A percentile compares a stretch with the other conserved stretches of the same genome.
These are phyloP conservation scores for Microtus ochrogaster DNA, from an alignment of 2,113 vertebrate species.

Conservation along the genomic window DNA sequence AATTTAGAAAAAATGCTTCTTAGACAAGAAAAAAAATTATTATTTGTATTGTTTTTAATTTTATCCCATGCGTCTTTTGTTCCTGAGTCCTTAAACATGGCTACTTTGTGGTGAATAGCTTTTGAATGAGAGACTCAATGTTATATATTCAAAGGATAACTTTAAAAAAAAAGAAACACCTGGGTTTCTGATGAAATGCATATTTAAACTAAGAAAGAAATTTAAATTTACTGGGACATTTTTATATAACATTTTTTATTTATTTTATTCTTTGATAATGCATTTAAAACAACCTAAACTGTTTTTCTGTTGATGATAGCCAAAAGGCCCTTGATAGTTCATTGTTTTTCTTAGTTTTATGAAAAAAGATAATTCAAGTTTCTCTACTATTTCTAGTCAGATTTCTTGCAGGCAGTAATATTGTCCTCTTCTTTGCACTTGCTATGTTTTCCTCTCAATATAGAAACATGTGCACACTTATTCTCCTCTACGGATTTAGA, in stretches of 20 bases:
- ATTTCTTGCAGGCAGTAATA: background rate
- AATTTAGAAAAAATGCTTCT: too few species aligned
- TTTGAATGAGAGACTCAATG: background rate
- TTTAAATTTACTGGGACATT: background rate
- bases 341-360: background rate
- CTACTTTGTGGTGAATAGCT: background rate
- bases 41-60: background rate
- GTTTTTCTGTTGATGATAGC: background rate
- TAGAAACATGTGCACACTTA: background rate
- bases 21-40: too few species aligned
- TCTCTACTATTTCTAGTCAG: background rate
- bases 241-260: background rate
- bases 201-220: background rate
- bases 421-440: background rate
- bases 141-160: background rate
- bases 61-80: background rate
- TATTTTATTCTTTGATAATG: background rate
- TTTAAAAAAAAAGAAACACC: background rate
- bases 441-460: background rate
- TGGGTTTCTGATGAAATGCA: background rate
- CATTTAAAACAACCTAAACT: background rate
- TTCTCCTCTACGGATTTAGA: background rate
- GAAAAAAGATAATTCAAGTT: background rate
- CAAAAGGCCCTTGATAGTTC: background rate
- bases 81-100: background rate